These are phyloP conservation scores for Cygnus buccinator DNA, from an alignment of 2,113 vertebrate genomes.

Conservation along the genomic window DNA sequence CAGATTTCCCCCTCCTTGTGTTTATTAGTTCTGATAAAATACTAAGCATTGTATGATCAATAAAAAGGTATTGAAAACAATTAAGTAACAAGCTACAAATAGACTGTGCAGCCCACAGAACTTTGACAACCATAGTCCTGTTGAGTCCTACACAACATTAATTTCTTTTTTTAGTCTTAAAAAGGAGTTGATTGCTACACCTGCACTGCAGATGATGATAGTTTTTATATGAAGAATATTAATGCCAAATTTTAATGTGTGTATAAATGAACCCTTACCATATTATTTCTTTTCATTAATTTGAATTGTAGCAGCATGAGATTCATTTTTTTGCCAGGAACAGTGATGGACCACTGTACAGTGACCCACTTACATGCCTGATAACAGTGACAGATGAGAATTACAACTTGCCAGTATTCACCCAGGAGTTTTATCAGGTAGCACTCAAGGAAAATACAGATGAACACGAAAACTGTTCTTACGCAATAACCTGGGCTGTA, in stretches of 20 bases:
- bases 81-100: neutral
- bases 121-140: neutral
- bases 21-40: neutral
- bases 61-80: neutral
- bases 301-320: constrained; percentile 60
- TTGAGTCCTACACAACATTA: neutral
- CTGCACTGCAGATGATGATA: neutral
- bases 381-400: constrained; percentile 79
- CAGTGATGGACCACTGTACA: constrained; percentile 73
- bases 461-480: constrained; percentile 31
- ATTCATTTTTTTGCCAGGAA: constrained; percentile 77
- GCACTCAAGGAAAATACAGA: constrained; percentile 74
- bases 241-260: neutral
- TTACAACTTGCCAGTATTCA: constrained; percentile 77
- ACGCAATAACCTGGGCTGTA: neutral
- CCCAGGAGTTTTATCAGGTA: constrained; percentile 78
- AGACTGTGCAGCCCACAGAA: neutral
- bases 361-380: constrained; percentile 74
- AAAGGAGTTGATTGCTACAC: neutral
- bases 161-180: neutral
- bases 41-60: neutral
- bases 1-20: neutral
- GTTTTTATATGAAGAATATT: neutral
- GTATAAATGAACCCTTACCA: neutral
- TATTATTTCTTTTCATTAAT: neutral